Evolutionary conservation across 2,888 invertebrate genomes (phyloP), one percentile per base, ranked within the genome.

Genomic region (Lasius platythorax): DNA sequence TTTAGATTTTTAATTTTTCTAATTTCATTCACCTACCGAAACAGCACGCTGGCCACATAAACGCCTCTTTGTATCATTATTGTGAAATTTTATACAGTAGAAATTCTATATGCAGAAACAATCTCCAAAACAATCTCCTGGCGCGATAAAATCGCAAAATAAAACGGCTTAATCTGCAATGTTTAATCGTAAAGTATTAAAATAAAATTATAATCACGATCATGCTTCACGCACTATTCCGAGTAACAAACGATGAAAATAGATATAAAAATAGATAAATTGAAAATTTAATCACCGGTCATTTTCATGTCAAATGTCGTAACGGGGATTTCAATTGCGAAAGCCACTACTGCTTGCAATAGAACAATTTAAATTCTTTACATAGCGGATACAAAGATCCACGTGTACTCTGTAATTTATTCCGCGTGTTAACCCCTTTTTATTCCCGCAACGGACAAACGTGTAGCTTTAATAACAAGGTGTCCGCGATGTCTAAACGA

Each of bases 391-490:
- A 68, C 79, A 84, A 87, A 82, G 89, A 89, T 87, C 83, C 85
- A 75, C 83, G 82, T 70, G 83, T 75, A 76, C 85, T 68, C 88
- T 84, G 78, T 90, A 90, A 90, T 90, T 90, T 90, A 90, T 87
- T 87, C 90, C 64, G 61, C 85, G 43, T 64, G 81, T 76, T 72
- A 50, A 58, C 70, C 68, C 68, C 67, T 61, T 83, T 85, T 84
- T 74, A 50, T 40, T 40, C 40, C 66, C 50, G 74, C 23, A 70
- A 76, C 73, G 70, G 72, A 61, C 82, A 74, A 85, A 84, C 78
- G 88, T 89, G 88, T 64, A 87, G 88, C 87, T 88, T 90, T 90
- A 90, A 90, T 90, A 89, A 90, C 89, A 73, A 87, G 87, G 91
- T 91, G 88, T 88, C 89, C 86, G 86, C 76, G 83, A 82, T 78